These are phyloP conservation scores for Atherinomorus stipes DNA, from an alignment of 2,113 vertebrate genomes.

Conservation along the genomic window DNA sequence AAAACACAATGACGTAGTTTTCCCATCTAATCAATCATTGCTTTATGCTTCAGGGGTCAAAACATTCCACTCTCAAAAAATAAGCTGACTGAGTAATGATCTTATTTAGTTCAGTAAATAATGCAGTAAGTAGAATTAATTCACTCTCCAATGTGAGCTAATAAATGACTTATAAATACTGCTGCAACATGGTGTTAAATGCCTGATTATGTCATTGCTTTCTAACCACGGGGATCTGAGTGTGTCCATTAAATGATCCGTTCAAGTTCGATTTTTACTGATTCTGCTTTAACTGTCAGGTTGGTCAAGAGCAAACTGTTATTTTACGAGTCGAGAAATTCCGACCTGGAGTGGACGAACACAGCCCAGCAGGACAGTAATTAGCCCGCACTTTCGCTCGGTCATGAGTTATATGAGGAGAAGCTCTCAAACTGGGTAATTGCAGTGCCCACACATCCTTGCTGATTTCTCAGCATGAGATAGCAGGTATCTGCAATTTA, in stretches of 20 bases:
- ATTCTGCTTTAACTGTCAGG: neutral
- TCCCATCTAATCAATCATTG: too few species aligned
- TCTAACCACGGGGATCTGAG: neutral
- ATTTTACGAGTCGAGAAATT: neutral
- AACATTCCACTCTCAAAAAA: too few species aligned
- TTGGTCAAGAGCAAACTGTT: neutral
- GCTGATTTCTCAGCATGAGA: constrained; percentile 14
- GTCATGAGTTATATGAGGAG: neutral
- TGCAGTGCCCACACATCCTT: constrained; percentile 15
- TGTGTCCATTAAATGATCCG: neutral
- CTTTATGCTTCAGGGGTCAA: too few species aligned
- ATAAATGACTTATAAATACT: neutral
- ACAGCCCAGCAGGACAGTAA: constrained; percentile 8
- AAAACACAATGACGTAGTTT: too few species aligned
- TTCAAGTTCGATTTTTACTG: neutral
- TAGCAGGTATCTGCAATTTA: neutral
- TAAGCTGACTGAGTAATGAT: too few species aligned
- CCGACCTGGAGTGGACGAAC: neutral
- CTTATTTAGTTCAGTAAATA: too few species aligned
- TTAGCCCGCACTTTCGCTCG: constrained; percentile 9
- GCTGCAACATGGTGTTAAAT: neutral
- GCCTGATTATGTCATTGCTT: neutral
- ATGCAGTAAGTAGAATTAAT: too few species aligned
- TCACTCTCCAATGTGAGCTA: neutral
- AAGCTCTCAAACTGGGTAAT: constrained; percentile 19